phyloP scores from a whole-genome alignment of 1,140 invertebrate genomes.

The Drosophila suzukii region DNA sequence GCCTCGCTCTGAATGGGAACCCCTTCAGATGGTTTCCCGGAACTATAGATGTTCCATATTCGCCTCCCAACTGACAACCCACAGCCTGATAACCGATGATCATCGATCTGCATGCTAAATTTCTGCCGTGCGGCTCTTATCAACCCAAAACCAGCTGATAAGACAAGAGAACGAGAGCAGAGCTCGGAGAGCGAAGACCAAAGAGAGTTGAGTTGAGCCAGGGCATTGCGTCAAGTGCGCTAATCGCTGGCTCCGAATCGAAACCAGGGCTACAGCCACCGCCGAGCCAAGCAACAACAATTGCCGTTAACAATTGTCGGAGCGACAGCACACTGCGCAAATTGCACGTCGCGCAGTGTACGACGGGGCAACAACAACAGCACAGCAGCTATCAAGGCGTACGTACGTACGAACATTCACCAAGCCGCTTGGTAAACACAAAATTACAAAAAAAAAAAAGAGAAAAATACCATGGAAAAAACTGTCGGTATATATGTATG shows the following conservation, averaged over 20 bases:
- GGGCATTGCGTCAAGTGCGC: conserved; percentile 61
- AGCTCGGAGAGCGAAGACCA: background rate
- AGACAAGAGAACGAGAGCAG: conserved; percentile 38
- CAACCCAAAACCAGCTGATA: conserved; percentile 61
- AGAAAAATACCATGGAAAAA: conserved; percentile 45
- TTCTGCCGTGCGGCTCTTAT: conserved; percentile 48
- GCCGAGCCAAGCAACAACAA: conserved; percentile 48
- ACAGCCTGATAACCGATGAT: conserved; percentile 41
- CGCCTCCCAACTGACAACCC: conserved; percentile 20
- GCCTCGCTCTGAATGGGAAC: background rate
- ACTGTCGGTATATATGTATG: conserved; percentile 39
- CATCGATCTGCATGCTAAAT: conserved; percentile 25
- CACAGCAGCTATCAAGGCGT: conserved; percentile 50
- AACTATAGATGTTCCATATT: conserved; percentile 25
- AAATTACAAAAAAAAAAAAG: conserved; percentile 56
- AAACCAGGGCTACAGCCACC: conserved; percentile 57
- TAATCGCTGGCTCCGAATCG: conserved; percentile 53
- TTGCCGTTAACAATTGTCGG: conserved; percentile 76
- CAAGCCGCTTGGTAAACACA: conserved; percentile 57
- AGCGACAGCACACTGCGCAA: conserved; percentile 71
- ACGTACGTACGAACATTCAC: conserved; percentile 45
- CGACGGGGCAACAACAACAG: conserved; percentile 43
- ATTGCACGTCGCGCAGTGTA: conserved; percentile 77
- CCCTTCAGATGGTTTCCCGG: conserved; percentile 28
- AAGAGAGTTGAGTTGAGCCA: conserved; percentile 3